Evolutionary conservation across 2,113 vertebrate genomes (phyloP), one percentile per base, ranked within the genome.

Genomic region (Nyctereutes procyonoides): DNA sequence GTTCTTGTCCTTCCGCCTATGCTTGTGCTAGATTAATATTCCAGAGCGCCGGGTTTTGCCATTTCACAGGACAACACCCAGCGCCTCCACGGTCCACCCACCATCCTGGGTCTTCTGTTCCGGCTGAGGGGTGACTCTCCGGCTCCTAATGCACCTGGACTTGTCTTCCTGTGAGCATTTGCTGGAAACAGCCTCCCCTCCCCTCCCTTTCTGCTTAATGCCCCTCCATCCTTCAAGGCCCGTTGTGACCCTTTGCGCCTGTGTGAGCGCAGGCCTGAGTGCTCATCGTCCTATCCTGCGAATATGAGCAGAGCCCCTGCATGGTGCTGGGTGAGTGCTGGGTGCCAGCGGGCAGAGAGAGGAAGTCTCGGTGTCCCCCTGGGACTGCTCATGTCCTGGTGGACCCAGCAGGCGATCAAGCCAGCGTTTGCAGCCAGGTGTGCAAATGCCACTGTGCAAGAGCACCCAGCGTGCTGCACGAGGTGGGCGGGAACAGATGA

Each of bases 401-500:
- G 14, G 53, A 4, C 13, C 17, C 1, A 17, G 55, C 55, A 38
- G 67, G 65, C 0, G 1, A 63, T 58, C 26, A 3, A 74, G 22
- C 56, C 11, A 0, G 16, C 1, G 8, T 14, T 4, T 5, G 12
- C 77, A 32, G 67, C 10, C n/a, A 26, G 6, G 26, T 8, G 56
- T n/a, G 11, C 24, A 14, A 24, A 12, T 0, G 4, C 53, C 51
- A 8, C 0, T 1, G 0, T 2, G 14, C 19, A 26, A 32, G n/a
- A 43, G 77, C 53, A 1, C 7, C 4, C 30, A 1, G 7, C 0
- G 6, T 3, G 48, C 26, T 6, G 0, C 48, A 8, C 28, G 1
- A 0, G 8, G 5, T 1, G 30, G 56, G 0, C 0, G 9, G 38
- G 28, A 20, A 6, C 0, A 6, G 22, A 5, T 2, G 14, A 17